A percentile compares a stretch with the other conserved stretches of the same genome.
Conservation (phyloP, 2,113 vertebrate species). For the Zosterops borbonicus region DNA sequence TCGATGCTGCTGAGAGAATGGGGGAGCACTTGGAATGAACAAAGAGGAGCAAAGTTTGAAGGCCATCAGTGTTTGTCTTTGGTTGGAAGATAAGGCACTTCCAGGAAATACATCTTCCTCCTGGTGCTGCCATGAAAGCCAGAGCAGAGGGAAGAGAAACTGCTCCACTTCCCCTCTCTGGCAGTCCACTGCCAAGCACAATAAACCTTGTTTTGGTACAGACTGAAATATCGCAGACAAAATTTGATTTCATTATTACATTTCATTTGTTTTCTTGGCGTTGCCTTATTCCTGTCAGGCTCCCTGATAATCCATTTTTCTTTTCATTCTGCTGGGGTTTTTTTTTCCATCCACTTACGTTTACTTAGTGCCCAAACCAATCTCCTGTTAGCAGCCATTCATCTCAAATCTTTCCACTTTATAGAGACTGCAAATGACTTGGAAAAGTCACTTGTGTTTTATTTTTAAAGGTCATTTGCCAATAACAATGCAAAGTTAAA, state of each 20-base stretch:
- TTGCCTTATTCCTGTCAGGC: slow-evolving; percentile 62
- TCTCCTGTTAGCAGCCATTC: slow-evolving; percentile 57
- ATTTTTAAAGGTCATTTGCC: slow-evolving; percentile 57
- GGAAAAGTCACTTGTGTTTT: slow-evolving; percentile 53
- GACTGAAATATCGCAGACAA: slow-evolving; percentile 33
- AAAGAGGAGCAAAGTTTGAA: neutral
- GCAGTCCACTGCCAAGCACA: neutral
- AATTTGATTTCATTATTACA: slow-evolving; percentile 54
- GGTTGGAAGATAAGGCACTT: neutral
- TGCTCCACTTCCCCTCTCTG: neutral
- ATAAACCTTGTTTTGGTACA: slow-evolving; percentile 14
- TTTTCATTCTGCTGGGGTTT: slow-evolving; percentile 22
- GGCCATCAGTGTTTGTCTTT: neutral
- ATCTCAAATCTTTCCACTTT: slow-evolving; percentile 48
- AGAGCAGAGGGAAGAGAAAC: neutral
- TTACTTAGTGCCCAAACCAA: slow-evolving; percentile 54
- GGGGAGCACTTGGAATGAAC: neutral
- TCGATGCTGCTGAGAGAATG: no score
- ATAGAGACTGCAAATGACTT: slow-evolving; percentile 38
- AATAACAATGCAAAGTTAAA: slow-evolving; percentile 26
- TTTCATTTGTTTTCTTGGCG: slow-evolving; percentile 64
- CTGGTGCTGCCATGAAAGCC: neutral
- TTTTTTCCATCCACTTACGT: neutral
- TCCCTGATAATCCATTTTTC: slow-evolving; percentile 65
- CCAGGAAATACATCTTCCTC: neutral